Evolutionary conservation across 2,888 invertebrate genomes (phyloP).

Genomic region (Lampropteryx suffumata): DNA sequence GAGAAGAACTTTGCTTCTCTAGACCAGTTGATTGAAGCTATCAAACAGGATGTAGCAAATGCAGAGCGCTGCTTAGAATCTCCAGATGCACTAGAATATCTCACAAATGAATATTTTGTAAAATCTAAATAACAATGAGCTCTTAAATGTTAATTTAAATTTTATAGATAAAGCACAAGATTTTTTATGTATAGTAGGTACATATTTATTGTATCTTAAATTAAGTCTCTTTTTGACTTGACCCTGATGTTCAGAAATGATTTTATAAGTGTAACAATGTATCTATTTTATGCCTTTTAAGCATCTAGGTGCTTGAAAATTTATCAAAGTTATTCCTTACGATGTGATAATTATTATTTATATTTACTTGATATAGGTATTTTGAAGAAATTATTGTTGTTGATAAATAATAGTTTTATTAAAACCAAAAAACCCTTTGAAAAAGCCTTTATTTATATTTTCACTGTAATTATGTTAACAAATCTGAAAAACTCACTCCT

Average conservation of each 20-base stretch:
- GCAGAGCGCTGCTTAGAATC: conserved; percentile 85
- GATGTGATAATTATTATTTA: no score
- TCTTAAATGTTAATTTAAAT: no score
- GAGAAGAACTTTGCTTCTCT: conserved; percentile 91
- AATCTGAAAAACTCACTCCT: conserved; percentile 70
- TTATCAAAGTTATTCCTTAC: conserved; percentile 24
- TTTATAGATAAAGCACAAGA: no score
- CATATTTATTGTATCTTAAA: no score
- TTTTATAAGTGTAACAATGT: no score
- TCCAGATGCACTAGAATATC: conserved; percentile 73
- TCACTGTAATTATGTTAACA: conserved; percentile 72
- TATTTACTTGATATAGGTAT: conserved; percentile 10
- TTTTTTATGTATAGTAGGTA: no score
- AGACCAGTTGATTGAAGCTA: conserved; percentile 89
- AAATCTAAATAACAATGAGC: not conserved
- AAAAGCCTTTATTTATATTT: conserved; percentile 80
- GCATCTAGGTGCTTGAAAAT: no score
- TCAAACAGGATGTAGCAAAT: conserved; percentile 89
- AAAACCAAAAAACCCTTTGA: conserved; percentile 61
- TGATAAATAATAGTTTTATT: conserved; percentile 22
- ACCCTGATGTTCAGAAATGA: no score
- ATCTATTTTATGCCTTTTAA: no score
- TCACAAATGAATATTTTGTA: conserved; percentile 79
- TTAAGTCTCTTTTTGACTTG: no score
- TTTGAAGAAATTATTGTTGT: conserved; percentile 25